Evolutionary conservation across 2,888 invertebrate genomes (phyloP), one percentile per base, ranked within the genome.

Genomic region (Epirrhoe alternata): DNA sequence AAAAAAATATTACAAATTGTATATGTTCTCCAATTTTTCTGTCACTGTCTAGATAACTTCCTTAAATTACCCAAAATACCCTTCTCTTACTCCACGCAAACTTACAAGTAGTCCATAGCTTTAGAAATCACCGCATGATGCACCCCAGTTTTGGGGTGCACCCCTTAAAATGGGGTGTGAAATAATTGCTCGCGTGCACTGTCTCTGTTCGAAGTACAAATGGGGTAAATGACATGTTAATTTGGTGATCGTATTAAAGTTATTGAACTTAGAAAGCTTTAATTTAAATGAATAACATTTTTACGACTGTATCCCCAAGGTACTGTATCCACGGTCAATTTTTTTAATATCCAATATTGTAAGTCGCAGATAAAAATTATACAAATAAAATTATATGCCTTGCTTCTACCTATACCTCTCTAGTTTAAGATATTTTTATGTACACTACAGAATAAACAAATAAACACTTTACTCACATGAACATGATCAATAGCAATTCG

Each of bases 161-260:
- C 81, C 83, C 84, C 75, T 69, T 69, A 62, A 66, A 65, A 54
- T 74, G 81, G 87, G 89, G 89, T 86, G 84, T 80, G 78, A 79
- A 84, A 86, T 90, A 89, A 90, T 89, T 87, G 86, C 79, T 86
- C 82, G 80, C 86, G 83, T 86, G 83, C 77, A 64, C 61, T 65
- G 59, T 77, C 74, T 71, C 55, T 72, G 66, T 62, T 64, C 55
- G 61, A 51, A 69, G 52, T 57, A 54, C 67, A 60, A 73, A 74
- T 68, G 69, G 69, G 64, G 78, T 74, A 71, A 66, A 45, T 71
- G 69, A 67, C 71, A 70, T 73, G 56, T 52, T 62, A 61, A 68
- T 61, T 51, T 62, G 50, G 38, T 42, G 12, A 42, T 1, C 5
- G 35, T 38, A 54, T 16, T 30, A 16, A 30, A 12, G 30, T 42